Conservation (phyloP, 2,797 vertebrate species). For the Pagetopsis macropterus region DNA sequence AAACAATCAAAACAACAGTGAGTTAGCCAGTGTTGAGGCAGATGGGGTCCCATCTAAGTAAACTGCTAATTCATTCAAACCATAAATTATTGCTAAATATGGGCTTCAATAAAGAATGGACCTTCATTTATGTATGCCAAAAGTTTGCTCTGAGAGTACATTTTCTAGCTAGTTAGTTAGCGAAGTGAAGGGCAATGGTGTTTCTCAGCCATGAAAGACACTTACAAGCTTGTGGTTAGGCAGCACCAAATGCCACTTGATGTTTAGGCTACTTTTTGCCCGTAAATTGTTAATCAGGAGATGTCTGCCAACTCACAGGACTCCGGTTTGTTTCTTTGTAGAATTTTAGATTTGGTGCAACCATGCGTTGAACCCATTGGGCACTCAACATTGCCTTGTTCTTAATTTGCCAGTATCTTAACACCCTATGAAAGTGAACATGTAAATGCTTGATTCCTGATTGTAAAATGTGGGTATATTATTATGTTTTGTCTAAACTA, state of each 20-base stretch:
- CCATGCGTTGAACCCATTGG: not conserved
- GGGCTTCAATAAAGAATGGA: conserved; percentile 33
- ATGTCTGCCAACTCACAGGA: not conserved
- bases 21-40: conserved; percentile 8
- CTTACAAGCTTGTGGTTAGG: too few relatives aligned
- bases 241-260: too few relatives aligned
- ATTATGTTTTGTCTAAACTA: too few relatives aligned
- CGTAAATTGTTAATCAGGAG: not conserved
- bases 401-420: not conserved
- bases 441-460: not conserved
- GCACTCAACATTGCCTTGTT: not conserved
- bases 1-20: conserved; percentile 2
- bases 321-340: not conserved
- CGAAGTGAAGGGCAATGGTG: not conserved
- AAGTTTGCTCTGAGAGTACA: conserved; percentile 3
- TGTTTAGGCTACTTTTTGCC: not conserved
- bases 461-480: not conserved
- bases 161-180: conserved; percentile 9
- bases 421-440: not conserved
- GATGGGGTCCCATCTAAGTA: conserved; percentile 18
- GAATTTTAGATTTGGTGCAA: not conserved
- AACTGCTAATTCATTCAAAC: conserved; percentile 13
- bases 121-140: conserved; percentile 32
- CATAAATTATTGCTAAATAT: conserved; percentile 20
- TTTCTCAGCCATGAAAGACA: not conserved